phyloP scores from a whole-genome alignment of 2,888 invertebrate species.

The Stegophylla sp. region DNA sequence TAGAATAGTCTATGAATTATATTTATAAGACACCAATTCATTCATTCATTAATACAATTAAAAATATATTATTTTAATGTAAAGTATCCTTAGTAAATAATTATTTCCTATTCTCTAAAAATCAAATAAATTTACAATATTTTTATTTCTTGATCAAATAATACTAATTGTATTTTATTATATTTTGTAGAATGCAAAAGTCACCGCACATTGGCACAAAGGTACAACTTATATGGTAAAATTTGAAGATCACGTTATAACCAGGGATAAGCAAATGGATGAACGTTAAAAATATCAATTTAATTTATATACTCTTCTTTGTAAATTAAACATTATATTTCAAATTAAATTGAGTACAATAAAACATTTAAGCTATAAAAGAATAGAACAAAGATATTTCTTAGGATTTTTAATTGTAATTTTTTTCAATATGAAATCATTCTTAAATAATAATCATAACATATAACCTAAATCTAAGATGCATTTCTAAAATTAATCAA shows the following conservation, averaged over 20 bases:
- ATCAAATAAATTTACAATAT: constrained; percentile 17
- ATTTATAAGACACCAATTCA: no score
- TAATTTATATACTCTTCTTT: constrained; percentile 23
- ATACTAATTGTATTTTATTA: constrained; percentile 60
- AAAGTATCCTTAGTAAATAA: no score
- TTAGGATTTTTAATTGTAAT: constrained; percentile 21
- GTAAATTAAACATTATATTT: constrained; percentile 1
- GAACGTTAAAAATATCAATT: constrained; percentile 72
- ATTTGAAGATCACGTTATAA: constrained; percentile 91
- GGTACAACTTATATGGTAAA: constrained; percentile 99
- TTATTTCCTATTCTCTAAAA: not conserved
- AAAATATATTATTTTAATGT: no score
- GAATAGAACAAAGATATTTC: constrained; percentile 24
- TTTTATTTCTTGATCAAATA: constrained; percentile 46
- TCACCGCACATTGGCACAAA: constrained; percentile 98
- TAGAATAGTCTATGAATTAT: no score
- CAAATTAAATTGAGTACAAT: constrained; percentile 33
- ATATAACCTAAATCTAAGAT: constrained; percentile 33
- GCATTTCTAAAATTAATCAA: constrained; percentile 48
- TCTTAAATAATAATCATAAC: constrained; percentile 49
- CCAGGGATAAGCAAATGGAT: constrained; percentile 88
- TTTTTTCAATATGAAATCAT: constrained; percentile 41
- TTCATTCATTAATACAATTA: no score
- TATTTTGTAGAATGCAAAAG: constrained; percentile 88
- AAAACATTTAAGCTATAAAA: constrained; percentile 3